Base-by-base conservation (phyloP, 2,888 invertebrate genomes). In the Netelia inedita region DNA sequence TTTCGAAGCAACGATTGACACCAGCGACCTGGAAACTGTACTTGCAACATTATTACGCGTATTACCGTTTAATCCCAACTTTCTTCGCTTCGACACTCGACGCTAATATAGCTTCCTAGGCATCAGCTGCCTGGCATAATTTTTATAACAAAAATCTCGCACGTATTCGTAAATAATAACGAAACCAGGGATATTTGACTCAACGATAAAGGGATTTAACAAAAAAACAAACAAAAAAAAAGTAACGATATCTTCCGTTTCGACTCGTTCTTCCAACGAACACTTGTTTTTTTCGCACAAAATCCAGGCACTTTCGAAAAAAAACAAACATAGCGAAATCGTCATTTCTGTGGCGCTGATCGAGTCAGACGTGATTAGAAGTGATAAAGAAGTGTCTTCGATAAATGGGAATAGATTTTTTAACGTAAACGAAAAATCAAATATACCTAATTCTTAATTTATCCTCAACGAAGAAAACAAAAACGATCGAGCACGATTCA, bases 131-230 rank as follows among this genome's bases (percentile, higher is more conserved):
- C 72, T 66, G 53, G 46, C 23, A 65, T 73, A 50, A 63, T 80
- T 79, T 72, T 80, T 66, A 57, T 73, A 80, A 55, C 53, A 46
- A 21, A 57, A 66, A 72, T 73, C 35, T 66, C 73, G 41, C 3
- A 14, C 46, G 14, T 46, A 57, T 78, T 59, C 35, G 35, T 8
- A 55, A 69, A 59, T 28, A 41, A 79, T 61, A 53, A 59, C 23
- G 61, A 43, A 74, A 50, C 6, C 28, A 53, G 11, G n/a, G 19
- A 59, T 73, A 46, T 59, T 61, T 23, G 61, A 43, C 57, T 11
- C 43, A 59, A 14, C 46, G n/a, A 50, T 50, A 2, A 50, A 50
- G 50, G 6, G n/a, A 14, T 50, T 50, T 50, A 50, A 11, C 10
- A 9, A 53, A 53, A 53, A 14, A 53, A 53, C 5, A 2, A 11